Conservation (phyloP, 2,797 vertebrate species). For the Tauraco hartlaubi region DNA sequence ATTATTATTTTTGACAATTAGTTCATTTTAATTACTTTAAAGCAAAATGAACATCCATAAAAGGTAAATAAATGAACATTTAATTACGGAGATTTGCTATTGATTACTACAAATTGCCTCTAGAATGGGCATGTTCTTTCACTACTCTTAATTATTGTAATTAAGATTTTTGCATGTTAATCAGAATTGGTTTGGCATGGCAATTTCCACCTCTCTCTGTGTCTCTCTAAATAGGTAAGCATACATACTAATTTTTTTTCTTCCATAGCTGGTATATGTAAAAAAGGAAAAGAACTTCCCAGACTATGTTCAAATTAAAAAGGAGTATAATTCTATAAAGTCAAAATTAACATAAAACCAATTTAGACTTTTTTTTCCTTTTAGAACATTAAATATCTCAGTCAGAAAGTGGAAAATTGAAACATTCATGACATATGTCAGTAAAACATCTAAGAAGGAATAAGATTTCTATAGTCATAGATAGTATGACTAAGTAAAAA, state of each 20-base stretch:
- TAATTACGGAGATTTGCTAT: neutral
- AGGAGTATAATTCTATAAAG: neutral
- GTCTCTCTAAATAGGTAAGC: neutral
- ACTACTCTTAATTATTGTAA: neutral
- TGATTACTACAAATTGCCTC: neutral
- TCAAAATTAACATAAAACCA: neutral
- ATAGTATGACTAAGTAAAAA: neutral
- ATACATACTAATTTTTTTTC: neutral
- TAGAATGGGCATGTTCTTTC: neutral
- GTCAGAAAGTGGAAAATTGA: neutral
- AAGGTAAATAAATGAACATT: slow-evolving; percentile 6
- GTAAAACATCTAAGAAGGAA: neutral
- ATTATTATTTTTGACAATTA: neutral
- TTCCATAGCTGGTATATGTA: neutral
- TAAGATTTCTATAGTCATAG: neutral
- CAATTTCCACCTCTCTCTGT: neutral
- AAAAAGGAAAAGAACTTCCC: neutral
- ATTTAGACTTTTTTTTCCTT: neutral
- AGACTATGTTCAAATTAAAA: neutral
- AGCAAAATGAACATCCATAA: neutral
- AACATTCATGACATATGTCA: neutral
- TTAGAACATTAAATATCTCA: neutral
- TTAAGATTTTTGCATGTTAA: neutral
- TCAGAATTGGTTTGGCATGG: neutral
- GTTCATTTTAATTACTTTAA: neutral